These are phyloP conservation scores for Alcedo quadribrachys DNA, from an alignment of 2,797 vertebrate species.

Conservation along the genomic window DNA sequence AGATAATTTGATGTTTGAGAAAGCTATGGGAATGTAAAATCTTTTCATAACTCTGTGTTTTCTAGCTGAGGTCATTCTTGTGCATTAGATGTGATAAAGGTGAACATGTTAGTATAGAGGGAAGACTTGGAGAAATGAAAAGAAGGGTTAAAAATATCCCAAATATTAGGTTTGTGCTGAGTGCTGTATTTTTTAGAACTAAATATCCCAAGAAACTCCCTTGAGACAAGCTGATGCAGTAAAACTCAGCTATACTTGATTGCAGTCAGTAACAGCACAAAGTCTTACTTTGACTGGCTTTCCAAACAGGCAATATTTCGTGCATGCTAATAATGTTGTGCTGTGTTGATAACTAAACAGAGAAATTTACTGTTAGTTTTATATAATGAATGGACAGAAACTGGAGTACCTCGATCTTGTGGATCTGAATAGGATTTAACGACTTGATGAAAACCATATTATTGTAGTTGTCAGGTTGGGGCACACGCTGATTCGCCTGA, in stretches of 20 bases:
- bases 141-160: neutral
- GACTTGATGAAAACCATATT: neutral
- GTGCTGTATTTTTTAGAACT: neutral
- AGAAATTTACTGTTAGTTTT: neutral
- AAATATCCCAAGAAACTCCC: neutral
- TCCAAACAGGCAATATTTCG: neutral
- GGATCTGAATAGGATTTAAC: neutral
- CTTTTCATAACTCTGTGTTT: neutral
- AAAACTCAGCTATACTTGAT: slow-evolving; percentile 15
- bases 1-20: neutral
- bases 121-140: neutral
- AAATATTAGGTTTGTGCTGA: neutral
- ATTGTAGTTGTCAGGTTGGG: neutral
- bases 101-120: rapidly evolving
- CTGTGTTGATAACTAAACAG: neutral
- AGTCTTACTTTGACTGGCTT: slow-evolving; percentile 45
- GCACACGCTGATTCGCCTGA: rapidly evolving
- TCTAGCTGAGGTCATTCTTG: neutral
- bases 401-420: neutral
- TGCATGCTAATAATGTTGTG: neutral
- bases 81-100: neutral
- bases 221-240: neutral
- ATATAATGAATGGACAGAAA: neutral
- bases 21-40: neutral
- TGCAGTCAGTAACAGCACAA: slow-evolving; percentile 13